Conservation (phyloP, 2,797 vertebrate species). For the Poecilia gillii region DNA sequence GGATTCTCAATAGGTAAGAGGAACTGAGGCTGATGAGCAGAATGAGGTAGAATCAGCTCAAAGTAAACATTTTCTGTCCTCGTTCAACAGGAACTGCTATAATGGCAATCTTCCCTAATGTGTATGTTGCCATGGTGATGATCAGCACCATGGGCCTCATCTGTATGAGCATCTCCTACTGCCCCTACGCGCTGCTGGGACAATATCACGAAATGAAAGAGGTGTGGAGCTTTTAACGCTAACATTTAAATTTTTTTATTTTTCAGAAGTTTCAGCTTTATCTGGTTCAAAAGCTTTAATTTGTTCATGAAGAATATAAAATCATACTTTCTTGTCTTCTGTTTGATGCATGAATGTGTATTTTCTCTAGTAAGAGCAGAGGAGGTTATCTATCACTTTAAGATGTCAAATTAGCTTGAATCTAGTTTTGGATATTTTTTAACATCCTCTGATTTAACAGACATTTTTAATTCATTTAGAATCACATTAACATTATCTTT, state of each 20-base stretch:
- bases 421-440: neutral
- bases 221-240: constrained; percentile 73
- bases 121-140: constrained; percentile 95
- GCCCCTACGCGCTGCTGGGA: constrained; percentile 95
- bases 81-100: constrained; percentile 87
- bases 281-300: neutral
- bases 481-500: neutral
- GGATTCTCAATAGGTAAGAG: constrained; percentile 88
- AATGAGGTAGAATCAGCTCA: neutral
- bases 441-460: neutral
- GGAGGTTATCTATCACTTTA: neutral
- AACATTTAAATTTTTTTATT: neutral
- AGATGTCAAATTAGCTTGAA: neutral
- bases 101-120: constrained; percentile 94
- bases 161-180: constrained; percentile 98
- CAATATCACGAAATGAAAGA: constrained; percentile 96
- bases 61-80: neutral
- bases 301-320: neutral
- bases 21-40: neutral
- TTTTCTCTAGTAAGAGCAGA: neutral
- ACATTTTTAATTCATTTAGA: neutral
- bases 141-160: constrained; percentile 98
- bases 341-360: neutral
- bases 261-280: no score
- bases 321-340: neutral